phyloP scores from a whole-genome alignment of 2,113 vertebrate species.

The Leucosticte australis region DNA sequence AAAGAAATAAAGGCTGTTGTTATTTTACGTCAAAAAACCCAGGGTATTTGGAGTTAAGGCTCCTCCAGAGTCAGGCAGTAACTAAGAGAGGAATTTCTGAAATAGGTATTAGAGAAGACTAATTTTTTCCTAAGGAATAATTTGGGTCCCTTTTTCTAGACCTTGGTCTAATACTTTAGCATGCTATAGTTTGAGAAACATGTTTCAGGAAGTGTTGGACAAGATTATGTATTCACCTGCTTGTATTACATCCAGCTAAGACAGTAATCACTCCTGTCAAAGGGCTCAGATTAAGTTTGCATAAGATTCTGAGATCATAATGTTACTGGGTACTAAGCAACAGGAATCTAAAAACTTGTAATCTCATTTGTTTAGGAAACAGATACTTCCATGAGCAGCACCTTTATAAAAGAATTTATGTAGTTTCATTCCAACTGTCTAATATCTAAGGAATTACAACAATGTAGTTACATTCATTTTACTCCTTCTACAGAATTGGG shows the following conservation, averaged over 20 bases:
- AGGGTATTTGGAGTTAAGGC: background rate
- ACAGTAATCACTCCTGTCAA: background rate
- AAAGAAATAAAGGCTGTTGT: background rate
- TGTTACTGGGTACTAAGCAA: background rate
- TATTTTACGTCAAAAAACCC: background rate
- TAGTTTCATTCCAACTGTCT: background rate
- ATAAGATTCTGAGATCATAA: background rate
- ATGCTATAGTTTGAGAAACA: background rate
- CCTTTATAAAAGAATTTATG: background rate
- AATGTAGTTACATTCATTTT: background rate
- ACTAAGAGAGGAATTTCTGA: background rate
- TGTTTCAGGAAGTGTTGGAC: background rate
- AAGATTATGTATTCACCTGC: background rate
- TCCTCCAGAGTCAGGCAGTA: background rate
- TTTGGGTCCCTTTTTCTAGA: background rate
- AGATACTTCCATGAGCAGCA: background rate
- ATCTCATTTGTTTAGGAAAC: background rate
- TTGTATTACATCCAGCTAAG: background rate
- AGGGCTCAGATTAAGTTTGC: background rate
- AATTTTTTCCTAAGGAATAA: background rate
- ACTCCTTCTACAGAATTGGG: background rate
- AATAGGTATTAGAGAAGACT: background rate
- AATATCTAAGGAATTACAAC: background rate
- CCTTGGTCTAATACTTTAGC: background rate
- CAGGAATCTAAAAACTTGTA: background rate